A percentile compares a stretch with the other conserved stretches of the same genome.
Evolutionary conservation across 53 echinoderm and acorn worm genomes (phyloP).

Genomic region (Mesocentrotus franciscanus): DNA sequence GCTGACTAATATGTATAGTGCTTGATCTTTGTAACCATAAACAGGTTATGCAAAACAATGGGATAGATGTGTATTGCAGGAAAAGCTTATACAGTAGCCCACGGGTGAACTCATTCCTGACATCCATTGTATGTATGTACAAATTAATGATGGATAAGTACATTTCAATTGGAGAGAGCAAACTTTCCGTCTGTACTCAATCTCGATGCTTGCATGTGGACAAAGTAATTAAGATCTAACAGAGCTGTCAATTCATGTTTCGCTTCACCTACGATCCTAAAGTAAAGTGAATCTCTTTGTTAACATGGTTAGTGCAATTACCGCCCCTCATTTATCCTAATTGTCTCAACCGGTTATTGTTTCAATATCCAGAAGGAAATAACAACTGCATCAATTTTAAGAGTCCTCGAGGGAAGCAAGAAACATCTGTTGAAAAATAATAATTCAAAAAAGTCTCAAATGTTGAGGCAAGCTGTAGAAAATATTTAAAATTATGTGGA

Average conservation of each 20-base stretch:
- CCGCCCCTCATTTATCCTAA: not conserved
- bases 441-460: not conserved
- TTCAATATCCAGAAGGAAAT: constrained; percentile 61
- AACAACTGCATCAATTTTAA: constrained; percentile 54
- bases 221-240: not conserved
- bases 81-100: too few relatives aligned
- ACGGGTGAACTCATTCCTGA: too few relatives aligned
- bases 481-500: too few relatives aligned
- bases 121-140: too few relatives aligned
- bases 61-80: too few relatives aligned
- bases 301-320: constrained; percentile 38
- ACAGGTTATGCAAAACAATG: too few relatives aligned
- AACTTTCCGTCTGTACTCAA: not conserved
- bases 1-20: too few relatives aligned
- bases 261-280: not conserved
- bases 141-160: not conserved
- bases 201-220: not conserved
- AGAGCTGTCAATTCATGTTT: not conserved
- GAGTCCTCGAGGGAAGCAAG: not conserved
- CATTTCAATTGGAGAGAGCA: not conserved
- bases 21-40: too few relatives aligned
- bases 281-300: constrained; percentile 32
- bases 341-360: constrained; percentile 65
- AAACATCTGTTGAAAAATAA: not conserved
- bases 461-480: not conserved